Evolutionary conservation across 2,113 vertebrate species (phyloP), one percentile per base, ranked within the genome.

Genomic region (Lagenorhynchus albirostris): DNA sequence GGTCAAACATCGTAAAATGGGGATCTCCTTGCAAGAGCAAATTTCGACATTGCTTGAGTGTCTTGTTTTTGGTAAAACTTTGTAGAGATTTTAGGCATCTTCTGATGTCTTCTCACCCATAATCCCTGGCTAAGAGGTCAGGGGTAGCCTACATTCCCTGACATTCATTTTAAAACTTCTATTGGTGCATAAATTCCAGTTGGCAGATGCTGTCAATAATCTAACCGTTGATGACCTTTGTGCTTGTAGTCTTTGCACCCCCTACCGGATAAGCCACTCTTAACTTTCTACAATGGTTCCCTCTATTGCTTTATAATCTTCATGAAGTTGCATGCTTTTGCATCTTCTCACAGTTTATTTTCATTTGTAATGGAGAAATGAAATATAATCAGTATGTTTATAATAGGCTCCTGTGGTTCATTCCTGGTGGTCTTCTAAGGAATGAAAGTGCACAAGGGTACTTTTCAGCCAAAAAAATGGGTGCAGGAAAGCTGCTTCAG

Each of bases 1-100:
- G 58, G 38, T 89, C 65, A 97, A 47, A 89, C 65, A 76, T 89
- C 83, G 0, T 96, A 95, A 92, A 84, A 85, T 79, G 65, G 50
- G 38, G 15, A 80, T 89, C 8, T 44, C 21, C 38, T 94, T 12
- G 11, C 63, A 60, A 94, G 14, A 89, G 38, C 50, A 89, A 60
- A 95, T 53, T 89, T 93, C 87, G 84, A 1, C 50, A 65, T 81
- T 60, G 38, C 65, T 44, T 81, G 23, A 70, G 3, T 82, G 15
- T 94, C 63, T 88, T 87, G 9, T 2, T 36, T 91, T 87, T 91
- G 68, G 44, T 77, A 85, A 95, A 44, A 20, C 15, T 70, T 21
- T 55, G 60, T 87, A 60, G 86, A 81, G 41, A 86, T 62, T 82
- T 87, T 76, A 87, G 65, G 73, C 58, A 21, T 68, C 50, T 47